phyloP scores from a whole-genome alignment of 2,797 vertebrate genomes.

The Strix occidentalis region DNA sequence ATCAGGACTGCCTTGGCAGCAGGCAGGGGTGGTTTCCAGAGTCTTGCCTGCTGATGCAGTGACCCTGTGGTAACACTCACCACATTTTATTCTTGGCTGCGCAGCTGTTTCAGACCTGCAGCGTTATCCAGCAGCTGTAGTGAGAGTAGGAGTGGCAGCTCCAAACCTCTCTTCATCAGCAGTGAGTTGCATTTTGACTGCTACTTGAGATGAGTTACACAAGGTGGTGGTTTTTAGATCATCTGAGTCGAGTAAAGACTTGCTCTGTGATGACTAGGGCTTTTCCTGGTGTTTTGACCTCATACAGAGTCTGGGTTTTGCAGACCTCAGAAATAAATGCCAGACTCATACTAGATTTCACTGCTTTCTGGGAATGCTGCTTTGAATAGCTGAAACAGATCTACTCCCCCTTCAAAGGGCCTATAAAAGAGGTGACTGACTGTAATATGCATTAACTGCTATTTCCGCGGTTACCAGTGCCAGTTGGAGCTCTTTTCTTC shows the following conservation, averaged over 20 bases:
- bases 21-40: not conserved
- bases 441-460: not conserved
- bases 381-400: not conserved
- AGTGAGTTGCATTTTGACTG: not conserved
- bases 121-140: not conserved
- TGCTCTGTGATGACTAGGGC: not conserved
- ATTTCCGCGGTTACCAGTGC: not conserved
- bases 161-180: not conserved
- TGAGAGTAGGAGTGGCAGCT: not conserved
- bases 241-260: not conserved
- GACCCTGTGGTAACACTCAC: not conserved
- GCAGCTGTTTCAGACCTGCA: not conserved
- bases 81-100: not conserved
- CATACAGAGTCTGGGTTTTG: not conserved
- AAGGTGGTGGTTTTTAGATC: not conserved
- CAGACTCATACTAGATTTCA: not conserved
- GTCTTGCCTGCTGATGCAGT: not conserved
- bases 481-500: not conserved
- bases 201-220: not conserved
- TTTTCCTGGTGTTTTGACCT: not conserved
- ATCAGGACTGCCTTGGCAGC: not conserved
- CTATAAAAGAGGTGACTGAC: not conserved
- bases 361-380: constrained; percentile 9
- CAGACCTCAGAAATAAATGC: not conserved
- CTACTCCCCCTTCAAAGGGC: not conserved